Evolutionary conservation across 1,140 invertebrate species (phyloP), one percentile per base, ranked within the genome.

Genomic region (Temnothorax nylanderi): DNA sequence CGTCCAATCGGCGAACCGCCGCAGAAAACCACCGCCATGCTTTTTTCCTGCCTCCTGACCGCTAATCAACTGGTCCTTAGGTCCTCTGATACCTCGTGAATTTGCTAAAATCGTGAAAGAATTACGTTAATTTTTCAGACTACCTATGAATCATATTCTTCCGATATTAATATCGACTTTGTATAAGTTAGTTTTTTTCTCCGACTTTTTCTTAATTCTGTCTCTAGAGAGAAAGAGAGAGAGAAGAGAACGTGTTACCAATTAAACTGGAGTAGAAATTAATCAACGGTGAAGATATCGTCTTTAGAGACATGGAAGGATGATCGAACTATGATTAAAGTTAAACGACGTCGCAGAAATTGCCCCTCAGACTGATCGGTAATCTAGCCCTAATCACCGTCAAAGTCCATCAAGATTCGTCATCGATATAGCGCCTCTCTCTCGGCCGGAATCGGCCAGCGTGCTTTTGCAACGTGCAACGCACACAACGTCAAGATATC

Each of bases 391-490:
- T 74, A 82, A 82, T 74, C 67, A 82, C 67, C 80, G 80, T 84
- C 69, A 84, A 84, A 74, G 69, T 84, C 69, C 80, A 75, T 84
- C 80, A 84, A 84, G 80, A 84, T 75, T 84, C 80, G 54, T 74
- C 80, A 84, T 84, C 80, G 80, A 84, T 82, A 74, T 58, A 74
- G 51, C 37, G 16, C 80, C 41, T 44, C n/a, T 26, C 67, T 32
- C 54, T 47, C 41, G 37, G 21, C 13, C 51, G 21, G 80, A 82
- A 75, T 84, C 80, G 67, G 78, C 51, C 49, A 26, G 67, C 21
- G 26, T 84, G 44, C 56, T 82, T 54, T 74, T 18, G 80, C 54
- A 74, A 74, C 67, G 41, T 74, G 69, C 69, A 74, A 60, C 67
- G 75, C 51, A 71, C 51, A 60, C 80, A 74, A 54, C 67, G 41